Evolutionary conservation across 1,140 invertebrate species (phyloP).

Genomic region (Pemphigus obesinymphae): DNA sequence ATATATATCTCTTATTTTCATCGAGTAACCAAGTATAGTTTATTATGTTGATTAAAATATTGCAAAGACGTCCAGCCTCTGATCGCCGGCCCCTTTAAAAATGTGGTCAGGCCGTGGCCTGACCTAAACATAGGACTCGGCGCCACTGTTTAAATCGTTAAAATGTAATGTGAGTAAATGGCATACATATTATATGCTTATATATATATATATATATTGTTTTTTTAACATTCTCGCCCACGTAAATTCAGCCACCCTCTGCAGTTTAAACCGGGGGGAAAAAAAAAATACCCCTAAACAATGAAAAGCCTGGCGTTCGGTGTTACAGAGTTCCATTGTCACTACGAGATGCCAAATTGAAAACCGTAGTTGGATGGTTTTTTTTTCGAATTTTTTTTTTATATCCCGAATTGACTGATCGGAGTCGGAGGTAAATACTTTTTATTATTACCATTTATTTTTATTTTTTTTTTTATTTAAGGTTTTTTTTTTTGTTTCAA

Average conservation of each 20-base stretch:
- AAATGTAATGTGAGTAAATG: not conserved
- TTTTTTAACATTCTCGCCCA: constrained; percentile 34
- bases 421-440: constrained; percentile 34
- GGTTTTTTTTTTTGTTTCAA: constrained; percentile 36
- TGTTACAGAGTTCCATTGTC: constrained; percentile 23
- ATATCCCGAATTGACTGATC: constrained; percentile 15
- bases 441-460: constrained; percentile 23
- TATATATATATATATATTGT: not conserved
- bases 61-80: too few relatives aligned
- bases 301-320: constrained; percentile 23
- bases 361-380: not conserved
- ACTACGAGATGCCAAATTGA: constrained; percentile 25
- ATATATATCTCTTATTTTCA: too few relatives aligned
- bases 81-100: too few relatives aligned
- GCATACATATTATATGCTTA: not conserved
- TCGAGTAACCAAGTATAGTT: too few relatives aligned
- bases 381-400: not conserved
- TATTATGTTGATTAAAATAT: too few relatives aligned
- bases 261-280: not conserved
- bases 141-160: not conserved
- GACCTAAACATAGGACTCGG: too few relatives aligned
- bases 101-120: too few relatives aligned
- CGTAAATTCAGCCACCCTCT: constrained; percentile 24
- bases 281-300: constrained; percentile 19
- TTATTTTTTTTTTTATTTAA: not conserved